These are phyloP conservation scores for Sarcophilus harrisii DNA, from an alignment of 2,797 vertebrate genomes.

Conservation along the genomic window DNA sequence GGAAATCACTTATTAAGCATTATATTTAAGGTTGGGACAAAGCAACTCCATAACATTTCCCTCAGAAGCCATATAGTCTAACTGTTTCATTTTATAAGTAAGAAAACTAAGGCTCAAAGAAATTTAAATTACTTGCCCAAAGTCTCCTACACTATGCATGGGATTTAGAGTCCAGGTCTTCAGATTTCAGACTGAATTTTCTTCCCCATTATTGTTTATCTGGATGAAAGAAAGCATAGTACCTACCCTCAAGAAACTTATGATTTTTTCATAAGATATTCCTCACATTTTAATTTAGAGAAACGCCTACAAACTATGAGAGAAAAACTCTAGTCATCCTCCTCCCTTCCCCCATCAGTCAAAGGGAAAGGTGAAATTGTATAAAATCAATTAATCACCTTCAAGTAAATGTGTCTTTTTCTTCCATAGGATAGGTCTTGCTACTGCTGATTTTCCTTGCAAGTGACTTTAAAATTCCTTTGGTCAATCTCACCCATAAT, in stretches of 20 bases:
- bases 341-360: background rate
- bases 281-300: slow-evolving; percentile 3
- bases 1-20: background rate
- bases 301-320: background rate
- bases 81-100: background rate
- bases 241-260: background rate
- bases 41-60: background rate
- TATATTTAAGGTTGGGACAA: background rate
- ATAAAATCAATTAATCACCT: background rate
- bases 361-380: background rate
- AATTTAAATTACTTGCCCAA: background rate
- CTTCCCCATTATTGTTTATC: background rate
- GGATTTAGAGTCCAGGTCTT: background rate
- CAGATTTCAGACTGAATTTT: background rate
- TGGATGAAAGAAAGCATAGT: background rate
- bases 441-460: no score
- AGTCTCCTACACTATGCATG: background rate
- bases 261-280: background rate
- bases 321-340: background rate
- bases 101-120: background rate
- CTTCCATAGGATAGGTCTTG: background rate
- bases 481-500: background rate
- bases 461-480: background rate
- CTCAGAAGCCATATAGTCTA: background rate
- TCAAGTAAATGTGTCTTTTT: background rate